Base-by-base conservation (phyloP, 2,888 invertebrate genomes). In the Ashinkailepas kermadecensis region DNA sequence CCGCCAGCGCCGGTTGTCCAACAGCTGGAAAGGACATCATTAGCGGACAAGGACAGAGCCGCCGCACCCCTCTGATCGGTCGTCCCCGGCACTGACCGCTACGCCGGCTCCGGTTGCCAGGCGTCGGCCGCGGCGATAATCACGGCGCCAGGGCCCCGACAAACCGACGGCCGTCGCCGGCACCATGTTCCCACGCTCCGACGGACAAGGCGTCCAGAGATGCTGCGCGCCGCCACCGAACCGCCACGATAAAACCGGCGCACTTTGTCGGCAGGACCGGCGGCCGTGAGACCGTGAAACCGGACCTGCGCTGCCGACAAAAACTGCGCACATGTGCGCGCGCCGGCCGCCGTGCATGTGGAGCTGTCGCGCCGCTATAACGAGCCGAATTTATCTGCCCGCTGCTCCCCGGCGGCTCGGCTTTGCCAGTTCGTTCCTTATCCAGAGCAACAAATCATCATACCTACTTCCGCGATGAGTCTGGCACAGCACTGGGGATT, bases 271-370 rank as follows among this genome's bases (percentile, higher is more conserved):
- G 39, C 39, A 39, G 2, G 39, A 18, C 62, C 62, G 70, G 15
- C 39, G 39, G 15, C 39, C 70, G 70, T 39, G 39, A 13, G 15
- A 39, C 39, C n/a, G 65, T 18, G 62, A 62, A 62, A 62, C 18
- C 62, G 13, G 62, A 62, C 62, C 62, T 15, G 62, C 39, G 62
- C 62, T 15, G 62, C 18, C 62, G 39, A 15, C 70, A 70, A 70
- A 70, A 70, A 70, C 70, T 25, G 70, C 39, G 65, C 25, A 39
- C 70, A 70, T 70, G 70, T 70, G 70, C 39, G 18, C 62, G 62
- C 62, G 62, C 18, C 70, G 39, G 39, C 4, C 70, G 13, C 25
- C 15, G 70, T 39, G 70, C 70, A 39, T 39, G 15, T 70, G 39
- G 25, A 39, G 39, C 39, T 39, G 70, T 39, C 70, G 67, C 67